Evolutionary conservation across 2,113 vertebrate genomes (phyloP).

Genomic region (Ceratotherium simum): DNA sequence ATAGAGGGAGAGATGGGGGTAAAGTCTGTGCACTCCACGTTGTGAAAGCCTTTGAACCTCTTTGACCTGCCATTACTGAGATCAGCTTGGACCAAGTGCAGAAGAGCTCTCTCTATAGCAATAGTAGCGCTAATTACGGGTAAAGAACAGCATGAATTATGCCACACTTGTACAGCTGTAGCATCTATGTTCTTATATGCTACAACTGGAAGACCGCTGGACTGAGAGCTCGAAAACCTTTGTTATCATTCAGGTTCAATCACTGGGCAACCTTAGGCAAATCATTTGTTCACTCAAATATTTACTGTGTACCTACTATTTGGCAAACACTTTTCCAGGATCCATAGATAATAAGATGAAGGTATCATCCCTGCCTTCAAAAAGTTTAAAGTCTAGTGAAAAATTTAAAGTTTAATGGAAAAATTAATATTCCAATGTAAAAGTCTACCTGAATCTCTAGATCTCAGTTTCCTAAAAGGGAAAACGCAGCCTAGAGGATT

Average conservation of each 20-base stretch:
- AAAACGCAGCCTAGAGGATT: neutral
- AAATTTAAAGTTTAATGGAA: neutral
- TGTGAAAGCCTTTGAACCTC: neutral
- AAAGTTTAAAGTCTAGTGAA: neutral
- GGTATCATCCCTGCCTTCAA: neutral
- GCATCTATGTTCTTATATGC: neutral
- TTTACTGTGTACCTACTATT: neutral
- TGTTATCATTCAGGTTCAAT: neutral
- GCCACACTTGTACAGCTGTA: neutral
- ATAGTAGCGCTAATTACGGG: neutral
- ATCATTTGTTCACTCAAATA: neutral
- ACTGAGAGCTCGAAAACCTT: neutral
- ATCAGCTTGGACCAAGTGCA: neutral
- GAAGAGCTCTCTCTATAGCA: neutral
- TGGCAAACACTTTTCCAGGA: neutral
- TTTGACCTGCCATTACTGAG: neutral
- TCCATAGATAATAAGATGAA: neutral
- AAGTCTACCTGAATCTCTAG: neutral
- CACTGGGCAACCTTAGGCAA: neutral
- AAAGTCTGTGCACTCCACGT: neutral
- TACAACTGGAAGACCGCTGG: neutral
- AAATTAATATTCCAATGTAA: neutral
- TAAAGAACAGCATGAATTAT: neutral
- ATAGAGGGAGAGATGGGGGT: neutral
- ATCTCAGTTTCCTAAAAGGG: neutral